These are phyloP conservation scores for Sicus ferrugineus DNA, from an alignment of 2,888 invertebrate species.

Conservation along the genomic window DNA sequence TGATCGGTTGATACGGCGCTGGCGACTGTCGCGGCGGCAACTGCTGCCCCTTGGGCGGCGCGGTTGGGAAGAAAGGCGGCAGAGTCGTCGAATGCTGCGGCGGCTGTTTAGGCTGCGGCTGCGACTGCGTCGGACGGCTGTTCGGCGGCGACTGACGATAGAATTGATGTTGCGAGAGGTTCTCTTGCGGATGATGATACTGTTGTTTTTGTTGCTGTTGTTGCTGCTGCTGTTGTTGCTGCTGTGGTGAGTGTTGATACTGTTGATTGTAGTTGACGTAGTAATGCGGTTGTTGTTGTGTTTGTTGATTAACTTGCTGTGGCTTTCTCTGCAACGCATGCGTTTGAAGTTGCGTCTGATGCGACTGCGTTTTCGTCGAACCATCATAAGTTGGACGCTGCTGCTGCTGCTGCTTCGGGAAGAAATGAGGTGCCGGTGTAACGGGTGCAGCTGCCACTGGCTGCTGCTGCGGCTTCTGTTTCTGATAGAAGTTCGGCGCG, in stretches of 20 bases:
- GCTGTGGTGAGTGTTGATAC: slow-evolving; percentile 42
- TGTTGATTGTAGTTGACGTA: slow-evolving; percentile 56
- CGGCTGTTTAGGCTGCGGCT: too few species aligned
- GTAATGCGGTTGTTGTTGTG: slow-evolving; percentile 54
- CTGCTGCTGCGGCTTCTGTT: slow-evolving; percentile 37
- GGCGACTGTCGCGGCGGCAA: slow-evolving; percentile 45
- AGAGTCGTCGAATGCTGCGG: slow-evolving; percentile 34
- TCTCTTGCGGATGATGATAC: slow-evolving; percentile 40
- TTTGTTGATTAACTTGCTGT: slow-evolving; percentile 39
- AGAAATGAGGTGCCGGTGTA: slow-evolving; percentile 30
- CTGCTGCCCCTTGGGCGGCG: slow-evolving; percentile 51
- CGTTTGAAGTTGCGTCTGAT: slow-evolving; percentile 43
- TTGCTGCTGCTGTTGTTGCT: slow-evolving; percentile 36
- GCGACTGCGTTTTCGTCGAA: slow-evolving; percentile 33
- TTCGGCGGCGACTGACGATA: slow-evolving; percentile 31
- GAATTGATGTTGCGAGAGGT: slow-evolving; percentile 37
- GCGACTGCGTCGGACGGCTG: slow-evolving; percentile 39
- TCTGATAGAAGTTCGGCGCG: slow-evolving; percentile 32
- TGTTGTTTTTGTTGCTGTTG: slow-evolving; percentile 40
- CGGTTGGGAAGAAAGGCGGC: slow-evolving; percentile 54
- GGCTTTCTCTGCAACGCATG: slow-evolving; percentile 40
- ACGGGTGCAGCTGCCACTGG: slow-evolving; percentile 34
- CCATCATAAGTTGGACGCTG: slow-evolving; percentile 27
- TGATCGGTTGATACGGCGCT: slow-evolving; percentile 58
- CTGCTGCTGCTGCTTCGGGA: slow-evolving; percentile 34